Evolutionary conservation across 2,113 vertebrate species (phyloP).

Genomic region (Leptodactylus fuscus): DNA sequence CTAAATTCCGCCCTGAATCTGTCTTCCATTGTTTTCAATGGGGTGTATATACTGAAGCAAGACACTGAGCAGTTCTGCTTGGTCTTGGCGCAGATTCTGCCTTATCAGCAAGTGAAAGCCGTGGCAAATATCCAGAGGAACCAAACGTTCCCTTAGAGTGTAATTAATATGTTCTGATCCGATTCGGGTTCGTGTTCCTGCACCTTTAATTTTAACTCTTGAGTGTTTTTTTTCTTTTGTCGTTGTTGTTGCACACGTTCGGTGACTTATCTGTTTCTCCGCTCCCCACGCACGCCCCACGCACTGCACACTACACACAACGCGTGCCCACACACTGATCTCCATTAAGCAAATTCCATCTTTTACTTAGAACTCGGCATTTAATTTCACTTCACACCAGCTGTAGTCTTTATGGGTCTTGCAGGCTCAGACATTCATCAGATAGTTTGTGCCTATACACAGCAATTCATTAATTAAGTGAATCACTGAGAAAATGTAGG

Average conservation of each 20-base stretch:
- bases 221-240: background rate
- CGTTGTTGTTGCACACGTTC: background rate
- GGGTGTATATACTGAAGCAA: too few relatives aligned
- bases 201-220: background rate
- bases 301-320: too few relatives aligned
- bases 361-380: background rate
- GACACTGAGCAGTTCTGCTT: too few relatives aligned
- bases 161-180: too few relatives aligned
- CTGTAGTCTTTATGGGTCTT: background rate
- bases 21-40: too few relatives aligned
- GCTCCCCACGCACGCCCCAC: background rate
- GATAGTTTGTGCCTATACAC: constrained; percentile 18
- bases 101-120: too few relatives aligned
- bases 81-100: too few relatives aligned
- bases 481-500: constrained; percentile 18
- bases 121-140: too few relatives aligned
- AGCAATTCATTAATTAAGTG: constrained; percentile 40
- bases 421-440: constrained; percentile 39
- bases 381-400: background rate
- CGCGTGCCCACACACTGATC: background rate
- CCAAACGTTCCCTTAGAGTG: too few relatives aligned
- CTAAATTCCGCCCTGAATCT: too few relatives aligned
- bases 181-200: background rate
- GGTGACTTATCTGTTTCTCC: background rate
- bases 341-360: background rate